Evolutionary conservation across 2,113 vertebrate genomes (phyloP).

Genomic region (Chelonoidis abingdonii): DNA sequence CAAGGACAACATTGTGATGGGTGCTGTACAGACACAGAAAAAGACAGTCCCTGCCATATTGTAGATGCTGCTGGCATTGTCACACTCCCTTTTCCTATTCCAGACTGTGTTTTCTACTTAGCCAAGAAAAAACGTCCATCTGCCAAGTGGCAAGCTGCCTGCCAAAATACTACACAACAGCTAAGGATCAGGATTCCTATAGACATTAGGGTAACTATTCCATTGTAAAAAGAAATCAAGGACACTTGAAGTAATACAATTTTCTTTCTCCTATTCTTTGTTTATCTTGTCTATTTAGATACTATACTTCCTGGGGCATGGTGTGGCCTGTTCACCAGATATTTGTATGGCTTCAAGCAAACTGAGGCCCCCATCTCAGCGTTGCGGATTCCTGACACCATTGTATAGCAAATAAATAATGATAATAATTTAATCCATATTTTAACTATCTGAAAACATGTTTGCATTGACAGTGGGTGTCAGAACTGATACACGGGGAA

Average conservation of each 20-base stretch:
- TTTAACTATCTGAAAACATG: neutral
- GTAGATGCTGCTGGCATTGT: neutral
- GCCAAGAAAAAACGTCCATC: neutral
- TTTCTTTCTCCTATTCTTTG: neutral
- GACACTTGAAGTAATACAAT: neutral
- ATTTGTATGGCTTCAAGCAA: neutral
- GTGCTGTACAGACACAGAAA: neutral
- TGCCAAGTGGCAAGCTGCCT: neutral
- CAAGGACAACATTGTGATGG: neutral
- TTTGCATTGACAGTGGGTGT: neutral
- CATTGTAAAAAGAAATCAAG: neutral
- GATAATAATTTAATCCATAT: neutral
- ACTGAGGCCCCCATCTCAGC: fast-evolving
- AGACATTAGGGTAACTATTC: neutral
- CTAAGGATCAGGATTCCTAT: neutral
- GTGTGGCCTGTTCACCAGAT: neutral
- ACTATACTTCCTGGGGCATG: neutral
- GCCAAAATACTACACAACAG: neutral
- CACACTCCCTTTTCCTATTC: neutral
- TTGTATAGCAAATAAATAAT: neutral
- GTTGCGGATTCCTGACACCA: neutral
- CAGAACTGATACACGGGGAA: constrained; percentile 13
- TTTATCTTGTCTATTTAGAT: neutral
- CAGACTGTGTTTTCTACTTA: neutral
- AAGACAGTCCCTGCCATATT: neutral